Percentiles rank a stretch among this genome's conserved stretches.
Conservation (phyloP, 2,113 vertebrate species). For the Conger conger region DNA sequence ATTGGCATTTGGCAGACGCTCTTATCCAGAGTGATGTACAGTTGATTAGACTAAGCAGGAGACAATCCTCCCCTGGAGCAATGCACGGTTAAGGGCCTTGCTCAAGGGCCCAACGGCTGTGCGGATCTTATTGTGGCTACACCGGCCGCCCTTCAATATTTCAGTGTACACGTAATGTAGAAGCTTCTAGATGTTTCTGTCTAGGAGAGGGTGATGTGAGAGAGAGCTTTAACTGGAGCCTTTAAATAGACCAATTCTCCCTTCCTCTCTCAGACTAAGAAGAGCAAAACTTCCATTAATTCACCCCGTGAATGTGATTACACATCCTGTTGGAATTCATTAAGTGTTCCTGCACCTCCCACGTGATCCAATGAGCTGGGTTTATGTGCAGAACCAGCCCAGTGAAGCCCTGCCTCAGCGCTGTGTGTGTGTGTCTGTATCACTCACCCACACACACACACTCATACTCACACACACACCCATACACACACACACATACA, state of each 20-base stretch:
- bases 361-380: constrained; percentile 26
- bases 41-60: no score
- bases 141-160: no score
- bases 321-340: constrained; percentile 34
- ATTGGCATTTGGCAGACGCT: no score
- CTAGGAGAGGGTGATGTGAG: background rate
- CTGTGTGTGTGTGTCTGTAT: no score
- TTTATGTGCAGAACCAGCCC: background rate
- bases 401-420: background rate
- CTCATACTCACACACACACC: no score
- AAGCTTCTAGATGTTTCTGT: background rate
- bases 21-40: no score
- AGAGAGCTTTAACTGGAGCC: background rate
- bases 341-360: constrained; percentile 29
- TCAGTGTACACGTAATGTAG: background rate
- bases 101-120: no score
- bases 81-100: no score
- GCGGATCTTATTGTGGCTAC: no score
- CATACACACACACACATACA: no score
- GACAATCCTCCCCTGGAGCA: no score
- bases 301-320: constrained; percentile 33
- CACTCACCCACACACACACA: background rate
- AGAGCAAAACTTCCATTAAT: constrained; percentile 34
- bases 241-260: constrained; percentile 29
- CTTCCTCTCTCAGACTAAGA: constrained; percentile 27